Percentiles rank a stretch among this genome's conserved stretches.
phyloP scores from a whole-genome alignment of 92 coral and sea anemone species.

The Porites evermanni region DNA sequence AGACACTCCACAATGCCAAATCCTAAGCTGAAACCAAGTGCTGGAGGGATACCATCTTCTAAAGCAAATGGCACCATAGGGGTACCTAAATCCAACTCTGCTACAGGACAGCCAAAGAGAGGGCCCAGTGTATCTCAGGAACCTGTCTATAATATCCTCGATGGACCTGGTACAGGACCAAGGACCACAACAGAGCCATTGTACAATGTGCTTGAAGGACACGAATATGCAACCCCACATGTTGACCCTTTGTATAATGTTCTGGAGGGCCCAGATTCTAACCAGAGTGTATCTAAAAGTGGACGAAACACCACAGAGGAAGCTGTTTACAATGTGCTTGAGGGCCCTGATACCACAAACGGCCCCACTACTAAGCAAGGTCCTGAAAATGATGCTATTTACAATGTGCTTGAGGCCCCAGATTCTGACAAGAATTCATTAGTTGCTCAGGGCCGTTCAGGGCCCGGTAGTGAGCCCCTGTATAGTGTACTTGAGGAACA shows the following conservation, averaged over 20 bases:
- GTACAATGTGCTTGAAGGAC: slow-evolving; percentile 42
- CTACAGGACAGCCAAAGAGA: neutral
- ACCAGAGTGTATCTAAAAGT: neutral
- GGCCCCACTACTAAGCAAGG: neutral
- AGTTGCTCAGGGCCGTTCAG: no score
- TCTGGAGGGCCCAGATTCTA: neutral
- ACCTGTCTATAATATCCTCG: slow-evolving; percentile 32
- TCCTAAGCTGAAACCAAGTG: neutral
- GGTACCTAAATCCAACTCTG: slow-evolving; percentile 13
- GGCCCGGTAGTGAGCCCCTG: slow-evolving; percentile 10
- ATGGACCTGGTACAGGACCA: slow-evolving; percentile 10
- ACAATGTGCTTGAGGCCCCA: slow-evolving; percentile 44
- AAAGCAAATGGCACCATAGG: slow-evolving; percentile 3
- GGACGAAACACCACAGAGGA: slow-evolving; percentile 15
- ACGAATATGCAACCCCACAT: neutral
- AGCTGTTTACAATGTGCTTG: slow-evolving; percentile 54
- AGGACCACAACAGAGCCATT: slow-evolving; percentile 43
- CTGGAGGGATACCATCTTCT: slow-evolving; percentile 4
- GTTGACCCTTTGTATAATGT: slow-evolving; percentile 9
- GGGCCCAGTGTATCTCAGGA: neutral
- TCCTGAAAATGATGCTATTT: slow-evolving; percentile 3
- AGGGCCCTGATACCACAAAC: slow-evolving; percentile 30
- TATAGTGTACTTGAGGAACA: slow-evolving; percentile 46
- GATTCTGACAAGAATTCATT: neutral
- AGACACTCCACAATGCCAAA: neutral